Percentiles rank a stretch among this genome's conserved stretches.
Conservation (phyloP, 2,888 invertebrate genomes). For the Hirtodrosophila confusa region DNA sequence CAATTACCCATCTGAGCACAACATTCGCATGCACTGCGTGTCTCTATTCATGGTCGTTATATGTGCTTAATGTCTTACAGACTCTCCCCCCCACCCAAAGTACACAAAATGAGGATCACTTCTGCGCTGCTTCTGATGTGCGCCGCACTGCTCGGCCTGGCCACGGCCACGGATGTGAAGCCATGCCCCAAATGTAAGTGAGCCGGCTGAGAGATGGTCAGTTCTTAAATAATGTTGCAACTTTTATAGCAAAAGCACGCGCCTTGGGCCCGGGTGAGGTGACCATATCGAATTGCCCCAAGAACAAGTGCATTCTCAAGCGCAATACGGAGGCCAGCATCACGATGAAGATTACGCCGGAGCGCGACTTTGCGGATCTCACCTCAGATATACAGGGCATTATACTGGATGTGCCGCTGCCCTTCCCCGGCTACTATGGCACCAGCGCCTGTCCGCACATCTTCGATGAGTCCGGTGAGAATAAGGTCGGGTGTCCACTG, state of each 20-base stretch:
- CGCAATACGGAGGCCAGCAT: conserved; percentile 86
- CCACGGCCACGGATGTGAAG: conserved; percentile 68
- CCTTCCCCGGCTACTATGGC: conserved; percentile 91
- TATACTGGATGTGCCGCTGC: conserved; percentile 87
- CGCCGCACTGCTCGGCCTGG: conserved; percentile 44
- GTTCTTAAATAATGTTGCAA: background rate
- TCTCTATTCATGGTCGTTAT: too few species aligned
- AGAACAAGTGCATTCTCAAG: conserved; percentile 88
- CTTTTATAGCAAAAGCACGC: conserved; percentile 83
- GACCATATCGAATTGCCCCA: conserved; percentile 87
- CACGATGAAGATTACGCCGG: conserved; percentile 86
- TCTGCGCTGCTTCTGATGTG: conserved; percentile 49
- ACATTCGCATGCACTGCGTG: conserved; percentile 13
- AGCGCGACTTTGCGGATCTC: conserved; percentile 85
- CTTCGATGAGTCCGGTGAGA: conserved; percentile 86
- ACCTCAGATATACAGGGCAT: conserved; percentile 87
- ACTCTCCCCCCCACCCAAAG: background rate
- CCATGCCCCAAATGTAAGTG: conserved; percentile 78
- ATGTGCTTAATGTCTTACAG: conserved; percentile 3
- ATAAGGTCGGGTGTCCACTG: conserved; percentile 88
- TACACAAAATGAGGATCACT: conserved; percentile 52
- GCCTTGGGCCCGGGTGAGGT: conserved; percentile 85
- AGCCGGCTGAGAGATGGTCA: too few species aligned
- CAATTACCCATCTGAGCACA: conserved; percentile 42
- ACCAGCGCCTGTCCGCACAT: conserved; percentile 88